phyloP scores from a whole-genome alignment of 1,140 invertebrate species.

The Geopemphigus sp. region DNA sequence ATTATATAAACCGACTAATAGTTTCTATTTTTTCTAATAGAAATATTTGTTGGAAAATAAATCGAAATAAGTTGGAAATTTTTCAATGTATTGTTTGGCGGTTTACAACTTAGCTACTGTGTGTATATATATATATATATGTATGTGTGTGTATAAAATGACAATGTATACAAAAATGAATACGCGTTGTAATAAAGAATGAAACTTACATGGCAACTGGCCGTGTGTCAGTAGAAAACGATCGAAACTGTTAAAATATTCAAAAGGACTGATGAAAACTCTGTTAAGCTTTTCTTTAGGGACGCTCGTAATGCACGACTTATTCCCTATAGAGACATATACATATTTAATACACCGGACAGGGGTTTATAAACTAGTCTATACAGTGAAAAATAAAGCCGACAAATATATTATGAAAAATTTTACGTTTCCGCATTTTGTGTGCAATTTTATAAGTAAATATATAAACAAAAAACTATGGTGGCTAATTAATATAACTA shows the following conservation, averaged over 20 bases:
- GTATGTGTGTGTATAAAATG: background rate
- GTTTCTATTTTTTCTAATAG: no score
- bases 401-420: background rate
- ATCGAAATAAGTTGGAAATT: no score
- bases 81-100: no score
- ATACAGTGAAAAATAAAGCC: background rate
- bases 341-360: slow-evolving; percentile 33
- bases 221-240: background rate
- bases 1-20: no score
- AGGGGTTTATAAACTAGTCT: slow-evolving; percentile 8
- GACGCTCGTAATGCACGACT: background rate
- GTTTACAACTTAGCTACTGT: no score
- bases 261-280: slow-evolving; percentile 44
- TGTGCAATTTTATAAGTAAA: no score
- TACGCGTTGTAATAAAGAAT: background rate
- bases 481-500: no score
- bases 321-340: slow-evolving; percentile 19
- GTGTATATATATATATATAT: slow-evolving; percentile 9
- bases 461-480: no score
- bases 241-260: slow-evolving; percentile 48
- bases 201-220: background rate
- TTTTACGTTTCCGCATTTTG: background rate
- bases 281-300: slow-evolving; percentile 43
- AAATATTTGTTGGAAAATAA: no score
- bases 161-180: no score